A percentile compares a stretch with the other conserved stretches of the same genome.
These are phyloP conservation scores for Idaea biselata DNA, from an alignment of 2,888 invertebrate genomes.

Conservation along the genomic window DNA sequence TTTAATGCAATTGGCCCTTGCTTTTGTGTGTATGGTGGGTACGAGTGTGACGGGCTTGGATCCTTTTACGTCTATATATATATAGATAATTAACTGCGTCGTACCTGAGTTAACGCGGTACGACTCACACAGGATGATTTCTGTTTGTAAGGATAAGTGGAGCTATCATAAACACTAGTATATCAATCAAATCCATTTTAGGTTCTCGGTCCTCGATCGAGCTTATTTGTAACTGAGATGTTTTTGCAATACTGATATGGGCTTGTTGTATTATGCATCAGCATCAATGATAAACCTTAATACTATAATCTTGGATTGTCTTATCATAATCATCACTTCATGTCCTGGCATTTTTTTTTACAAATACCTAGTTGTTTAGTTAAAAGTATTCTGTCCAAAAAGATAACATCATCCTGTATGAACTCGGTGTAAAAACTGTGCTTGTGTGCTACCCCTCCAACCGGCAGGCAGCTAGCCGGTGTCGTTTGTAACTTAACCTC, in stretches of 20 bases:
- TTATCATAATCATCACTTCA: not conserved
- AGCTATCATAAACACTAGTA: not conserved
- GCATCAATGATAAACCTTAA: not conserved
- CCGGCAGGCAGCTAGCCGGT: conserved; percentile 72
- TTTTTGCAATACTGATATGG: not conserved
- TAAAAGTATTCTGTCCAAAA: conserved; percentile 9
- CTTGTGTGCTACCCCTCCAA: conserved; percentile 58
- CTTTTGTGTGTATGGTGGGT: conserved; percentile 74
- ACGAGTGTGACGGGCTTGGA: conserved; percentile 72
- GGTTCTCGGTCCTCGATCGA: too few species aligned
- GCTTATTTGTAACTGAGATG: too few species aligned
- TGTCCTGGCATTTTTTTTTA: not conserved
- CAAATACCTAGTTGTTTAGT: not conserved
- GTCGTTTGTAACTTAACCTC: conserved; percentile 78
- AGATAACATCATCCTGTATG: conserved; percentile 56
- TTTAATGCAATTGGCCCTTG: conserved; percentile 55
- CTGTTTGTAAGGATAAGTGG: conserved; percentile 10
- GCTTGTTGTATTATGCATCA: not conserved
- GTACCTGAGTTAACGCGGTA: conserved; percentile 67
- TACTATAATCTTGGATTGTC: not conserved
- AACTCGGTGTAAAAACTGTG: conserved; percentile 46
- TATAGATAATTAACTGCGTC: conserved; percentile 68
- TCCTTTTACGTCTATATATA: conserved; percentile 67
- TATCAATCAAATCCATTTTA: too few species aligned
- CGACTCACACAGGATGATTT: conserved; percentile 50